Evolutionary conservation across 1,140 invertebrate species (phyloP).

Genomic region (Spodoptera litura): DNA sequence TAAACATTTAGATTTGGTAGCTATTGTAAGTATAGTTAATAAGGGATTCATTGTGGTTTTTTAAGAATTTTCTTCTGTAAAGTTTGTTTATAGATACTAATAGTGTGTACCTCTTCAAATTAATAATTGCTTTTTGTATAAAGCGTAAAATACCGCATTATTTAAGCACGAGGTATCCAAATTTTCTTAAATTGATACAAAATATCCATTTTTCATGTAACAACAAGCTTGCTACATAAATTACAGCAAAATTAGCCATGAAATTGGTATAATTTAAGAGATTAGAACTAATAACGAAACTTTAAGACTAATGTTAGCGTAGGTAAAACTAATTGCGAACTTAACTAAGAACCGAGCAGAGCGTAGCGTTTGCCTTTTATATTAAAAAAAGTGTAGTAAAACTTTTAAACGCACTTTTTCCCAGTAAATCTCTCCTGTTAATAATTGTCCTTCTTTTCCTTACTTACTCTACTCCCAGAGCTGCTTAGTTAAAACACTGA

Average conservation of each 20-base stretch:
- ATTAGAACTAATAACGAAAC: conserved; percentile 29
- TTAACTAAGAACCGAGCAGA: not conserved
- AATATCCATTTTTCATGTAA: no score
- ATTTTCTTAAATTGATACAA: no score
- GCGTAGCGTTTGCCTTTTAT: not conserved
- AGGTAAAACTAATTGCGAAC: conserved; percentile 28
- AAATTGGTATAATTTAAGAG: not conserved
- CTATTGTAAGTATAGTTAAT: no score
- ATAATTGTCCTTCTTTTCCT: conserved; percentile 52
- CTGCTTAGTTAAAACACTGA: conserved; percentile 63
- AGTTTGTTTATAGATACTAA: no score
- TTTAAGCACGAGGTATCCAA: no score
- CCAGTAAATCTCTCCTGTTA: conserved; percentile 53
- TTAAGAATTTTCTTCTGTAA: no score
- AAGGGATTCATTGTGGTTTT: no score
- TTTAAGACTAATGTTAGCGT: conserved; percentile 31
- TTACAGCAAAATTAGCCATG: not conserved
- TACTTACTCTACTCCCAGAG: conserved; percentile 41
- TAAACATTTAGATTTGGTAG: no score
- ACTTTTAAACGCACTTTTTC: conserved; percentile 50
- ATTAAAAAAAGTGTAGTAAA: conserved; percentile 6
- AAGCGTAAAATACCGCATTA: no score
- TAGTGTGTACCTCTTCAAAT: no score
- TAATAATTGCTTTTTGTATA: no score
- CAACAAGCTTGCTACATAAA: not conserved